Evolutionary conservation across 2,797 vertebrate species (phyloP).

Genomic region (Limnodromus scolopaceus): DNA sequence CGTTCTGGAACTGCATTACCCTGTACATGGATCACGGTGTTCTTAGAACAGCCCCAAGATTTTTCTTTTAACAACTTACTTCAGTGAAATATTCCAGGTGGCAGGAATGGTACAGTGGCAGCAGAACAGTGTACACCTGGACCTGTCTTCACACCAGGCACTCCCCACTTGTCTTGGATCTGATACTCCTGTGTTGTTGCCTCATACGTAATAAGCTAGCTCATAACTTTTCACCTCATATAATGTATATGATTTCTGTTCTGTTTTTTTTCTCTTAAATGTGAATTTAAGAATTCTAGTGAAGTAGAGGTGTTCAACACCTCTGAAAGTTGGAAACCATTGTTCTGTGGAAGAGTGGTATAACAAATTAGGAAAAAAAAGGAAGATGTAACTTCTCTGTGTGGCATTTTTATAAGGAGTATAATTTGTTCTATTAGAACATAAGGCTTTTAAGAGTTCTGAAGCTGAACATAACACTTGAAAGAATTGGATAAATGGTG

Average conservation of each 20-base stretch:
- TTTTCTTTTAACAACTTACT: neutral
- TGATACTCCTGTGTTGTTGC: neutral
- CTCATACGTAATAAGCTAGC: neutral
- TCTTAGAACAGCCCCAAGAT: neutral
- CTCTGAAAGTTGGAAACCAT: neutral
- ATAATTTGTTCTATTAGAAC: neutral
- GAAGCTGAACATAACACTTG: neutral
- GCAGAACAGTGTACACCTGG: neutral
- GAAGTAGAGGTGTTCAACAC: neutral
- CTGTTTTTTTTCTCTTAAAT: neutral
- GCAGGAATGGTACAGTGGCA: neutral
- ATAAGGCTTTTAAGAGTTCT: neutral
- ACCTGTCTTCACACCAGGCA: neutral
- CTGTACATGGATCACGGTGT: neutral
- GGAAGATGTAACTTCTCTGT: neutral
- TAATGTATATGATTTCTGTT: neutral
- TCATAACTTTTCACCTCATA: neutral
- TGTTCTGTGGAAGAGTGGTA: neutral
- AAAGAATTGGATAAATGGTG: slow-evolving; percentile 21
- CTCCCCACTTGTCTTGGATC: neutral
- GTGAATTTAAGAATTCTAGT: neutral
- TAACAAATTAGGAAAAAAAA: neutral
- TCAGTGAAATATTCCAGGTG: neutral
- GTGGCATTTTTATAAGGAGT: neutral
- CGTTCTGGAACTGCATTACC: neutral